A percentile compares a stretch with the other conserved stretches of the same genome.
These are phyloP conservation scores for Zelleria hepariella DNA, from an alignment of 2,888 invertebrate genomes.

Conservation along the genomic window DNA sequence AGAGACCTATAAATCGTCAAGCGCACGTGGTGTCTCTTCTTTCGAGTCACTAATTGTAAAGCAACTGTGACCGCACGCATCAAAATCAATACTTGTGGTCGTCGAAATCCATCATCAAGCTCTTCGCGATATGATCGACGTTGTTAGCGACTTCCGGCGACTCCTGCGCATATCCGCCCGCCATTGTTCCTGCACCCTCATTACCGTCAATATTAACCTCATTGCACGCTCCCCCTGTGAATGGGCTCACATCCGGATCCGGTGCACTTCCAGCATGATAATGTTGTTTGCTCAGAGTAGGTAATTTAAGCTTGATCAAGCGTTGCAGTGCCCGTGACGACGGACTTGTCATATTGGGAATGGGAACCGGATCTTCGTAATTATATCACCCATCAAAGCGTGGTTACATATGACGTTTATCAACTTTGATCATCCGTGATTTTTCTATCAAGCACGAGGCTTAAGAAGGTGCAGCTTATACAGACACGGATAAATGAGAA, in stretches of 20 bases:
- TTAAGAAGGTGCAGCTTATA: too few species aligned
- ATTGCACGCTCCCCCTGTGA: not conserved
- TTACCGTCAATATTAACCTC: not conserved
- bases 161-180: conserved; percentile 44
- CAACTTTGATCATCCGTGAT: too few species aligned
- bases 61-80: not conserved
- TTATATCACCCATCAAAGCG: too few species aligned
- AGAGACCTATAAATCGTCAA: too few species aligned
- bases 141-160: conserved; percentile 59
- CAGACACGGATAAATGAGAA: too few species aligned
- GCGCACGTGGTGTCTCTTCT: too few species aligned
- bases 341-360: not conserved
- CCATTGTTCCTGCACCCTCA: conserved; percentile 41
- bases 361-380: too few species aligned
- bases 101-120: conserved; percentile 4
- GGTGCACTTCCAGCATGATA: not conserved
- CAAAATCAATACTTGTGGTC: conserved; percentile 2
- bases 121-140: conserved; percentile 29
- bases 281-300: not conserved
- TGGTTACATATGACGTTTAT: too few species aligned
- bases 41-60: not conserved
- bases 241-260: not conserved
- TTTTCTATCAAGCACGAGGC: too few species aligned
- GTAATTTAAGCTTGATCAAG: not conserved
- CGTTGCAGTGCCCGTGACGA: not conserved